phyloP scores from a whole-genome alignment of 2,888 invertebrate genomes.

The Nasonovia ribisnigri region DNA sequence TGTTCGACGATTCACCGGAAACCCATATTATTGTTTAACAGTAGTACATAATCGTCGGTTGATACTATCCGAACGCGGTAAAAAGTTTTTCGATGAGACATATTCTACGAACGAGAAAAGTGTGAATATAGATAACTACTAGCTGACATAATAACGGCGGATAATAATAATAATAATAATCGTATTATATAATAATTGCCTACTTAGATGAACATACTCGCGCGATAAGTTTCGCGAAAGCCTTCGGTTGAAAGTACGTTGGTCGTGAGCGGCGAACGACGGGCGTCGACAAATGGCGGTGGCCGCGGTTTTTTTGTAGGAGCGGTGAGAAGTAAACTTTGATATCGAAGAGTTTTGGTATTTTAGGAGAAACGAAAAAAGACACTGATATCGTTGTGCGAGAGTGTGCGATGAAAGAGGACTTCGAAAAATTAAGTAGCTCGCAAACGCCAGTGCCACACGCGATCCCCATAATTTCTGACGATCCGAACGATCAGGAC shows the following conservation, averaged over 20 bases:
- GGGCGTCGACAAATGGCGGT: no score
- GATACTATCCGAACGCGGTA: neutral
- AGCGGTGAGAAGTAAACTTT: neutral
- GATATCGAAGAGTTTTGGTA: neutral
- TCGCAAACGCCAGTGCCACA: neutral
- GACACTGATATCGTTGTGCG: neutral
- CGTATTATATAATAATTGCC: no score
- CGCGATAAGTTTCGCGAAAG: neutral
- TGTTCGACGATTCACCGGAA: neutral
- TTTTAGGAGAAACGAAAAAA: neutral
- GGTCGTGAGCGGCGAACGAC: neutral
- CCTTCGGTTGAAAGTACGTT: neutral
- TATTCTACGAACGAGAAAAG: neutral
- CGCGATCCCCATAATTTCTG: conserved; percentile 15
- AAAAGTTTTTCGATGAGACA: neutral
- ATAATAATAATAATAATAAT: no score
- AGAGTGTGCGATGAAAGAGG: neutral
- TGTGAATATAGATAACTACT: neutral
- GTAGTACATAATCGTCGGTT: neutral
- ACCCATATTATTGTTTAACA: neutral
- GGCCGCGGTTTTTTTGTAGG: accelerated
- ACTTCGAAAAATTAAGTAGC: neutral
- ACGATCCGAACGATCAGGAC: neutral
- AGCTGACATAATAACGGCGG: no score
- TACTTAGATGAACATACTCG: no score